Conservation (phyloP, 2,888 invertebrate genomes). For the Drymonia ruficornis region DNA sequence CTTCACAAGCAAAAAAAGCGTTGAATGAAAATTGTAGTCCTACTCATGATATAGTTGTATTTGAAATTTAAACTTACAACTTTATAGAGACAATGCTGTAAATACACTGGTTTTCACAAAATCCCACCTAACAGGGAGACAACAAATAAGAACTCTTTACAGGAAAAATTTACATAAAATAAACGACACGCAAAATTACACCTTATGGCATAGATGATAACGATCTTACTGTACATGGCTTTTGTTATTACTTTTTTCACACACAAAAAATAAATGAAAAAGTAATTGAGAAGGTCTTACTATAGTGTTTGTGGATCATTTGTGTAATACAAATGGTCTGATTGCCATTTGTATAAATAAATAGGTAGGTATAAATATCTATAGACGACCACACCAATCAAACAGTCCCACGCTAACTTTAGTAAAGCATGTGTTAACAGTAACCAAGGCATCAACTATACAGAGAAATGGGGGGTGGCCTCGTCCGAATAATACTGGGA, state of each 20-base stretch:
- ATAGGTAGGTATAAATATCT: not conserved
- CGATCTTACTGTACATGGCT: not conserved
- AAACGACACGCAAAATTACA: not conserved
- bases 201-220: not conserved
- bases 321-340: slow-evolving; percentile 1
- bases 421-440: too few species aligned
- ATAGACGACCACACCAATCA: not conserved
- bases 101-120: not conserved
- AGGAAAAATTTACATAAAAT: slow-evolving; percentile 5
- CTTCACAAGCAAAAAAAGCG: not conserved
- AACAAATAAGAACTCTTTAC: not conserved
- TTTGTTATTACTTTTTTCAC: not conserved
- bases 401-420: not conserved
- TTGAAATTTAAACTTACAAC: not conserved
- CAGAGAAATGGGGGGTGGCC: too few species aligned
- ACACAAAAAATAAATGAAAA: slow-evolving; percentile 5
- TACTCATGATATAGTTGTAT: not conserved
- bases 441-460: too few species aligned
- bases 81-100: not conserved
- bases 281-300: slow-evolving; percentile 2
- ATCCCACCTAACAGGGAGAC: not conserved
- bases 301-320: slow-evolving; percentile 1
- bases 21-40: slow-evolving; percentile 3
- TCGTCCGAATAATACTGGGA: too few species aligned
- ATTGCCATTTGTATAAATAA: not conserved